A percentile compares a stretch with the other conserved stretches of the same genome.
These are phyloP conservation scores for Mycetomoellerius zeteki DNA, from an alignment of 1,140 invertebrate species.

Conservation along the genomic window DNA sequence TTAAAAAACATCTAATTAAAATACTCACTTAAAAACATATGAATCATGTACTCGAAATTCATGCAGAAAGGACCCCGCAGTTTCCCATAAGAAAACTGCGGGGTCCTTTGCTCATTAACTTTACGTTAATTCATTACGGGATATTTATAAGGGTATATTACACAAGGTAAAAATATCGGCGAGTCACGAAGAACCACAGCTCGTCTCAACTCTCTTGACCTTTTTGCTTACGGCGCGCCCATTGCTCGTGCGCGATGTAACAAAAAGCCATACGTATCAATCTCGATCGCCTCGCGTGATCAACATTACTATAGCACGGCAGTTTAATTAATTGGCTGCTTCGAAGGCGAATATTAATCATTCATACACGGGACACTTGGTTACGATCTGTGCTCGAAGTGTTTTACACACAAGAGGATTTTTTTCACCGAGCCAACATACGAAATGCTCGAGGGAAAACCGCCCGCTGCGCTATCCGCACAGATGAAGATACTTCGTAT, in stretches of 20 bases:
- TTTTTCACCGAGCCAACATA: background rate
- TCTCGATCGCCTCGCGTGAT: slow-evolving; percentile 63
- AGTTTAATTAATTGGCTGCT: slow-evolving; percentile 71
- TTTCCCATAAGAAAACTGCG: too few relatives aligned
- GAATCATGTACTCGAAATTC: background rate
- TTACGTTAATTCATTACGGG: slow-evolving; percentile 33
- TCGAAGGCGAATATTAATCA: slow-evolving; percentile 74
- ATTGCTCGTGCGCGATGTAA: slow-evolving; percentile 54
- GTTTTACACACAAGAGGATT: slow-evolving; percentile 23
- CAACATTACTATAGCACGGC: slow-evolving; percentile 57
- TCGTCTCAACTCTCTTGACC: background rate
- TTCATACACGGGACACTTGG: slow-evolving; percentile 40
- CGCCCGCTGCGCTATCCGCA: slow-evolving; percentile 61
- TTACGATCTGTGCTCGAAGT: slow-evolving; percentile 52
- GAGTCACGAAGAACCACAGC: background rate
- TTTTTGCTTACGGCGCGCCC: slow-evolving; percentile 46
- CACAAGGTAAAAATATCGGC: slow-evolving; percentile 9
- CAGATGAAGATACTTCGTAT: slow-evolving; percentile 61
- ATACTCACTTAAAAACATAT: background rate
- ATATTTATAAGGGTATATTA: background rate
- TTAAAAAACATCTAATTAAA: background rate
- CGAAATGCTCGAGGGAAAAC: slow-evolving; percentile 63
- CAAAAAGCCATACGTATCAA: background rate
- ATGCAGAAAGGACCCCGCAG: too few relatives aligned
- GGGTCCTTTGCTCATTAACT: slow-evolving; percentile 20